These are phyloP conservation scores for Aspidiotus destructor DNA, from an alignment of 2,888 invertebrate species.

Conservation along the genomic window DNA sequence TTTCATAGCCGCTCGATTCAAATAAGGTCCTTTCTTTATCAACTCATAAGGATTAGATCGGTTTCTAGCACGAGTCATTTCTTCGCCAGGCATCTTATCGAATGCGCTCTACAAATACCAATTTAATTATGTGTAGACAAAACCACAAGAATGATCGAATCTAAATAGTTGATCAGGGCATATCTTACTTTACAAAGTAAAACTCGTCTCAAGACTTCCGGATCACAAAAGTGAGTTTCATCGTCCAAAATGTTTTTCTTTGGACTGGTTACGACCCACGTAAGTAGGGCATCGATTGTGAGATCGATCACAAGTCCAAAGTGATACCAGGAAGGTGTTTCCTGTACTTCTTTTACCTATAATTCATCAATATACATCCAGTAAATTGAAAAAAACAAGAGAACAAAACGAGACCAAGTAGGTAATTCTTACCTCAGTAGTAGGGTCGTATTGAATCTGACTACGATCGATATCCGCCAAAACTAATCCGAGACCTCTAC, in stretches of 20 bases:
- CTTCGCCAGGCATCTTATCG: slow-evolving; percentile 65
- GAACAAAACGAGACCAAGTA: too few species aligned
- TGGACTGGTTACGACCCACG: slow-evolving; percentile 56
- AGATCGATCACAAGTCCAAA: slow-evolving; percentile 2
- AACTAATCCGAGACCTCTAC: slow-evolving; percentile 69
- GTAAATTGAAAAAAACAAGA: slow-evolving; percentile 32
- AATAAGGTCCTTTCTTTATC: slow-evolving; percentile 76
- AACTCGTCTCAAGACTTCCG: slow-evolving; percentile 57
- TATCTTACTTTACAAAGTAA: slow-evolving; percentile 60
- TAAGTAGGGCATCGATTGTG: slow-evolving; percentile 38
- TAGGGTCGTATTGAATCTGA: slow-evolving; percentile 57
- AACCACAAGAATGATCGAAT: neutral
- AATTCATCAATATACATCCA: neutral
- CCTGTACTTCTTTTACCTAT: slow-evolving; percentile 2
- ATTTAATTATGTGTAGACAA: slow-evolving; percentile 3
- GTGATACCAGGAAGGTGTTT: neutral
- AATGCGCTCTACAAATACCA: slow-evolving; percentile 56
- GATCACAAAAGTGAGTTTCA: slow-evolving; percentile 69
- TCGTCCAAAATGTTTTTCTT: slow-evolving; percentile 62
- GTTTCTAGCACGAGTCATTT: slow-evolving; percentile 68
- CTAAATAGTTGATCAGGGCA: neutral
- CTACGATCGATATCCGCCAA: slow-evolving; percentile 43
- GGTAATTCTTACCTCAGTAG: slow-evolving; percentile 45
- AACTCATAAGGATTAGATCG: slow-evolving; percentile 91
- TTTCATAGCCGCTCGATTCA: slow-evolving; percentile 90